Base-by-base conservation (phyloP, 2,797 vertebrate species). In the Kryptolebias ocellatus region DNA sequence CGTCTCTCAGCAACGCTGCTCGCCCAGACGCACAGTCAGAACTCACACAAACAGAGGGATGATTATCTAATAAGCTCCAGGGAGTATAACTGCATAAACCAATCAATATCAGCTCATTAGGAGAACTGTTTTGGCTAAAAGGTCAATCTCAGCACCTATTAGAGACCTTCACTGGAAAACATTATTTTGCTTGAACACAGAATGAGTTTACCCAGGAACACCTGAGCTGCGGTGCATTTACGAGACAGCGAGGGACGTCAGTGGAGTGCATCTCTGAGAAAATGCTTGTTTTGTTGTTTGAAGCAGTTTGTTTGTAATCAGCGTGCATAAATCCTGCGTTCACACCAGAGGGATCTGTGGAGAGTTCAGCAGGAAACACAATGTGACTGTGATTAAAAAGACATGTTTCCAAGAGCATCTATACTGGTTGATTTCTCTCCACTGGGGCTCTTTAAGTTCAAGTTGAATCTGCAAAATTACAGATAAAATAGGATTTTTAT, bases 91-190 rank as follows among this genome's bases (percentile, higher is more conserved):
- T 90, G 72, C 76, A 87, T 84, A 80, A 83, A 76, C 70, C 47
- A 70, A 90, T 90, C 87, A 46, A 92, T 89, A 76, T 3, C 73
- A 65, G 56, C 85, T 85, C 79, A 86, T 88, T 86, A 89, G 78
- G 24, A 64, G 72, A 78, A 66, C 76, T n/a, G 67, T 74, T 86
- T 64, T 0, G 29, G 58, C 61, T 81, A 63, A 82, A 86, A 90
- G 86, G 86, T 88, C 79, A 80, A 64, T 52, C 59, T 42, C 49
- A 58, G 4, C 76, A 58, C 59, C 74, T 71, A 27, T 68, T 74
- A 27, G 17, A 42, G 59, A 18, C 55, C 44, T 54, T 61, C 59
- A 68, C 67, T 69, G 76, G 27, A 62, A 73, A 67, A 66, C 53
- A 67, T 76, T 0, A 61, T 67, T 72, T 64, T 27, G 17, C 50